Base-by-base conservation (phyloP, 2,797 vertebrate genomes). In the Phaenicophaeus curvirostris region DNA sequence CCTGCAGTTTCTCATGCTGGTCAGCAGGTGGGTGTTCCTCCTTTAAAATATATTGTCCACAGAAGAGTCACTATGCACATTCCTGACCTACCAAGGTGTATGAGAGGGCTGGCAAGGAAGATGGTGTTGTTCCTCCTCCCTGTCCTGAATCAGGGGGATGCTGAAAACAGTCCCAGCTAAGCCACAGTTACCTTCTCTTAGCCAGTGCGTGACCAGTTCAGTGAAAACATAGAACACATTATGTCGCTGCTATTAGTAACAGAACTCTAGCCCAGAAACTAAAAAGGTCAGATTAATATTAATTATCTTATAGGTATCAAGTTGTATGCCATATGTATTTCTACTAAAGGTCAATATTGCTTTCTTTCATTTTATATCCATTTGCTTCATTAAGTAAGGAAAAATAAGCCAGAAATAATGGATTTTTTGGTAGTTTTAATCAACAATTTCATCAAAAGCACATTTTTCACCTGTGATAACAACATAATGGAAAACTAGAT, bases 401-500 rank as follows among this genome's bases (percentile, higher is more conserved):
- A 96, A 97, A 95, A 50, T 76, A 94, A 94, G 80, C 67, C 87
- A 93, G 87, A 87, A 91, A 83, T 94, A 97, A 97, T 94, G 96
- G 96, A 94, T 97, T 94, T 95, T 96, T 95, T 78, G 54, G 85
- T 95, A 96, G 92, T 93, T 98, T 97, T 97, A 97, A 97, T 97
- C 97, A 98, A 97, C 96, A 96, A 93, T 97, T 97, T 95, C 86
- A 96, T 96, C 94, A 96, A 98, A 96, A 96, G 89, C 95, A 91
- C 91, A 97, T 97, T 97, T 97, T 96, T 97, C 95, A 96, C 85
- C 87, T 97, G 90, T 95, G 93, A 96, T 97, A 97, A 95, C 92
- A 97, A 96, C 91, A 96, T 97, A 97, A 98, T 97, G 96, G 95
- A 96, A 97, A 97, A 91, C 84, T 87, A 91, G 95, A 98, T 97